These are phyloP conservation scores for Pedicia rivosa DNA, from an alignment of 2,888 invertebrate species.

Conservation along the genomic window DNA sequence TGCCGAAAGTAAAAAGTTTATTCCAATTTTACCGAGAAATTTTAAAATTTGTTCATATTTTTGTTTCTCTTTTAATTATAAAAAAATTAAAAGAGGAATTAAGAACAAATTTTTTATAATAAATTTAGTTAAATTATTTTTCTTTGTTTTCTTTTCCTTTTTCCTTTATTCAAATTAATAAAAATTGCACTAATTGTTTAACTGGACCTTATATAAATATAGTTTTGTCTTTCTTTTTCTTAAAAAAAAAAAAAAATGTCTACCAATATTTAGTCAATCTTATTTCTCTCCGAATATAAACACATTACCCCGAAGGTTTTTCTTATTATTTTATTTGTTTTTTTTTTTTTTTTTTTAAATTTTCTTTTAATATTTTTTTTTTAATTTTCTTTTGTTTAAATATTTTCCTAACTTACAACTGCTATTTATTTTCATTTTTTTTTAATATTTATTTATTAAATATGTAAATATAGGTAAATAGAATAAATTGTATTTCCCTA, in stretches of 20 bases:
- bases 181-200: no score
- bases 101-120: not conserved
- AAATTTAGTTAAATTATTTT: conserved; percentile 12
- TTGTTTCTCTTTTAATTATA: no score
- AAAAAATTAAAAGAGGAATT: no score
- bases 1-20: no score
- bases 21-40: no score
- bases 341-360: conserved; percentile 16
- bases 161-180: no score
- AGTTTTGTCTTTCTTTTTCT: conserved; percentile 18
- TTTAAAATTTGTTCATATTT: no score
- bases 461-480: conserved; percentile 35
- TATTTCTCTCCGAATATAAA: conserved; percentile 45
- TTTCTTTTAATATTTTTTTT: conserved; percentile 36
- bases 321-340: conserved; percentile 5
- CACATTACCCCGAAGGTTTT: not conserved
- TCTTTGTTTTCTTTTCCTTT: conserved; percentile 11
- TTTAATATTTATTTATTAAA: conserved; percentile 7
- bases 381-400: conserved; percentile 27
- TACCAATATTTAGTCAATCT: conserved; percentile 36
- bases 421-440: conserved; percentile 12
- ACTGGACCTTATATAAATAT: no score
- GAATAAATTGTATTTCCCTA: conserved; percentile 26
- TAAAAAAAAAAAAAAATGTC: conserved; percentile 10
- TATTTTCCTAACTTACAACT: conserved; percentile 21